These are phyloP conservation scores for Xylota sylvarum DNA, from an alignment of 2,888 invertebrate species.

Conservation along the genomic window DNA sequence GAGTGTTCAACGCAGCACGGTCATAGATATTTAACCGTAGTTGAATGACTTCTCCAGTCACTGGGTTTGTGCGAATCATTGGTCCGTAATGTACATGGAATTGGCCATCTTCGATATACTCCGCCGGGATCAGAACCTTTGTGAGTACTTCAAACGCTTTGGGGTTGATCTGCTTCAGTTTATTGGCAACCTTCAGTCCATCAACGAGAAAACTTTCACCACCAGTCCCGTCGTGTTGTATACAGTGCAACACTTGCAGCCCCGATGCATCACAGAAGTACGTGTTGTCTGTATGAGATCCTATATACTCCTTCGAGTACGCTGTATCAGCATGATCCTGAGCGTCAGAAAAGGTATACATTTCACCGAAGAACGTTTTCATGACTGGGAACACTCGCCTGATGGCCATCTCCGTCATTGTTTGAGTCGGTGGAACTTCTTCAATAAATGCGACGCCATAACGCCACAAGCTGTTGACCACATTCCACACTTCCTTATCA, in stretches of 20 bases:
- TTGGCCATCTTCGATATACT: slow-evolving; percentile 88
- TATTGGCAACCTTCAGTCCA: slow-evolving; percentile 89
- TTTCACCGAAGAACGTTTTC: slow-evolving; percentile 90
- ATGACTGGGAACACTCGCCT: slow-evolving; percentile 87
- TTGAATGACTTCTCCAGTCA: slow-evolving; percentile 87
- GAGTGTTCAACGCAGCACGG: slow-evolving; percentile 87
- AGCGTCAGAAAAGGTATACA: slow-evolving; percentile 89
- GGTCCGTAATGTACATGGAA: slow-evolving; percentile 87
- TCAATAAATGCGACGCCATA: slow-evolving; percentile 84
- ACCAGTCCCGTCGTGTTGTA: slow-evolving; percentile 87
- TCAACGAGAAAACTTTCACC: slow-evolving; percentile 91
- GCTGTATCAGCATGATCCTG: slow-evolving; percentile 90
- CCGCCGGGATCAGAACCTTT: slow-evolving; percentile 87
- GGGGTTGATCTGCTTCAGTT: slow-evolving; percentile 86
- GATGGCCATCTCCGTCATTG: slow-evolving; percentile 85
- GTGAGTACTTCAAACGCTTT: slow-evolving; percentile 87
- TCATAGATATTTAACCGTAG: slow-evolving; percentile 92
- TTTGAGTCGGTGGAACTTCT: slow-evolving; percentile 81
- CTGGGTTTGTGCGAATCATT: slow-evolving; percentile 86
- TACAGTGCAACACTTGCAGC: slow-evolving; percentile 87
- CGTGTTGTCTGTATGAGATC: slow-evolving; percentile 91
- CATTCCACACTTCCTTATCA: slow-evolving; percentile 84
- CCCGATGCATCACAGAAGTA: slow-evolving; percentile 92
- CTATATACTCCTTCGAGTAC: slow-evolving; percentile 89
- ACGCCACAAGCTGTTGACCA: slow-evolving; percentile 85